Evolutionary conservation across 1,140 invertebrate species (phyloP), one percentile per base, ranked within the genome.

Genomic region (Charaxes varanes): DNA sequence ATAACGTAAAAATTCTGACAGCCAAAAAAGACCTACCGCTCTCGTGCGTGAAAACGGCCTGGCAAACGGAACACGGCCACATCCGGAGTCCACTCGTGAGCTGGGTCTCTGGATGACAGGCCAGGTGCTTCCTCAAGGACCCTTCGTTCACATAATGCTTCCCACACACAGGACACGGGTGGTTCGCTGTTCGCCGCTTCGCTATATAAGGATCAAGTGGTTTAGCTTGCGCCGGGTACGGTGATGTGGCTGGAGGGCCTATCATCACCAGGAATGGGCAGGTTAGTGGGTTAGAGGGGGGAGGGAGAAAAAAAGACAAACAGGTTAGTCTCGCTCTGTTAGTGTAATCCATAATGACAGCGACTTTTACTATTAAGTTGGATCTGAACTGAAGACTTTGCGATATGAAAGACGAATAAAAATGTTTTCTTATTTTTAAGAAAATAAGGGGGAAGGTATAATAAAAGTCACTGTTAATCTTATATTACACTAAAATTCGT

Each of bases 111-210:
- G 94, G 94, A 86, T 97, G 95, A 67, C 93, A 95, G 37, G 94
- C 93, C 55, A 97, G 87, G 82, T 97, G 95, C 81, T 97, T 97
- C 58, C 94, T 89, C 45, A 97, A 85, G 48, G 93, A 95, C 49
- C 95, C 95, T 84, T 97, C 95, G 84, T 97, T 97, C 53, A 96
- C 94, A 84, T 97, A 97, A 80, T 96, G 94, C 81, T 96, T 97
- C 41, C 95, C 95, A 80, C 95, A 97, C 5, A 97, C 93, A 8
- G 94, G 95, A 80, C 95, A 97, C 22, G 94, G 94, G 83, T 97
- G 94, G 78, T 96, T 96, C 43, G 95, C 94, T 26, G 94, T 96
- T 80, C 94, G 87, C 83, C 95, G 89, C 86, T 97, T 96, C 66
- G 93, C 94, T 91, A 94, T 87, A 87, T 93, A 94, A 87, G 86